Evolutionary conservation across 2,113 vertebrate species (phyloP).

Genomic region (Athene cunicularia): DNA sequence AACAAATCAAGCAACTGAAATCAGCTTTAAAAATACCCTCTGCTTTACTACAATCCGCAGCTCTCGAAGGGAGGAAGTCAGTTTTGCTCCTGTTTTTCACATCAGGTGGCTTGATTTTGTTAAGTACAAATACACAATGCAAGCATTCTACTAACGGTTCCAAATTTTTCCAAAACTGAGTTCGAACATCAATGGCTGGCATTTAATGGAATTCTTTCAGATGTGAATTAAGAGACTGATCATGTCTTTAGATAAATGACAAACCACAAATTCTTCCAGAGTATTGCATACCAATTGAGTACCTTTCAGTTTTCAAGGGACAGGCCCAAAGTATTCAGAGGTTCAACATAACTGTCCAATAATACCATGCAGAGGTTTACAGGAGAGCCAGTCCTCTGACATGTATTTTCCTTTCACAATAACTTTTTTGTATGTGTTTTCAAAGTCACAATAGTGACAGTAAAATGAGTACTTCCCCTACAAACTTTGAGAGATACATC

Average conservation of each 20-base stretch:
- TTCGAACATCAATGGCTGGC: background rate
- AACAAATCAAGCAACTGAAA: background rate
- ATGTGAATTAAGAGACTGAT: background rate
- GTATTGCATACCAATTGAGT: background rate
- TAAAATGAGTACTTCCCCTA: background rate
- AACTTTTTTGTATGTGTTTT: background rate
- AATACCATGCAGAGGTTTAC: background rate
- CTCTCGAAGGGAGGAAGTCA: background rate
- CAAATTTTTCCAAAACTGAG: background rate
- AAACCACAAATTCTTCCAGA: background rate
- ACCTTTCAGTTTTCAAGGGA: background rate
- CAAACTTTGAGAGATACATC: background rate
- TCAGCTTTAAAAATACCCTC: background rate
- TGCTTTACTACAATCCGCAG: background rate
- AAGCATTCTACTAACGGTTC: background rate
- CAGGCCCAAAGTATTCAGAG: background rate
- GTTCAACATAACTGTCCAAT: background rate
- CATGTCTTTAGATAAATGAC: background rate
- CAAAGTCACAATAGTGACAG: background rate
- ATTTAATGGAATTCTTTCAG: background rate
- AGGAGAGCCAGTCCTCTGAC: background rate
- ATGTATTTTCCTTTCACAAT: background rate
- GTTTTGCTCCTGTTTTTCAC: background rate
- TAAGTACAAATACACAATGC: background rate
- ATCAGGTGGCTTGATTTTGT: background rate